Evolutionary conservation across 2,113 vertebrate genomes (phyloP).

Genomic region (Zapornia atra): DNA sequence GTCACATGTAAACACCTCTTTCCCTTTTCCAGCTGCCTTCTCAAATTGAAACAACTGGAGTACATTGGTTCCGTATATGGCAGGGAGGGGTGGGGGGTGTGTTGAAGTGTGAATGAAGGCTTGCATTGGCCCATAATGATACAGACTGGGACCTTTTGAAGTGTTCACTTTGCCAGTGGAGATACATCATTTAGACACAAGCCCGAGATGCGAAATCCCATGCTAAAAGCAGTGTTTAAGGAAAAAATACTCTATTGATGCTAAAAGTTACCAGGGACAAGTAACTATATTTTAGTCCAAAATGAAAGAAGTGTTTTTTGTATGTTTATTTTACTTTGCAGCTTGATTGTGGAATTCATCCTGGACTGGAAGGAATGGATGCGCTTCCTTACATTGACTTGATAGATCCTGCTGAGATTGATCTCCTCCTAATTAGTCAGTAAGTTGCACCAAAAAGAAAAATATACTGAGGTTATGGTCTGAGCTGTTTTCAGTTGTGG

Average conservation of each 20-base stretch:
- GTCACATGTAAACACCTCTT: not conserved
- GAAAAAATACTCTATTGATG: not conserved
- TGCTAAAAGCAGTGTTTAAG: not conserved
- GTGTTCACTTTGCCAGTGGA: not conserved
- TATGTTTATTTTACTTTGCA: conserved; percentile 32
- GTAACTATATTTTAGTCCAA: not conserved
- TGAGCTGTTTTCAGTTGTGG: not conserved
- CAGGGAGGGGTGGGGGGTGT: too few relatives aligned
- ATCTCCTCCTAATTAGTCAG: conserved; percentile 97
- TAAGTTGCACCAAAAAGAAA: conserved; percentile 74
- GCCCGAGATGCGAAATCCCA: not conserved
- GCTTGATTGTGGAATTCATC: conserved; percentile 98
- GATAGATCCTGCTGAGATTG: conserved; percentile 98
- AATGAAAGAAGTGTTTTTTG: not conserved
- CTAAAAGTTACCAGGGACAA: not conserved
- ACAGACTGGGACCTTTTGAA: not conserved
- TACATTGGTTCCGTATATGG: not conserved
- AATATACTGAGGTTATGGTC: not conserved
- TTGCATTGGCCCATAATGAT: not conserved
- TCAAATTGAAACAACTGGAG: not conserved
- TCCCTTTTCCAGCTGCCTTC: not conserved
- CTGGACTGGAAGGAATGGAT: conserved; percentile 97
- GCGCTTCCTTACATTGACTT: conserved; percentile 96
- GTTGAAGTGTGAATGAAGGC: not conserved
- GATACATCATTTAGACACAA: not conserved